Base-by-base conservation (phyloP, 2,797 vertebrate species). In the Novumbra hubbsi region DNA sequence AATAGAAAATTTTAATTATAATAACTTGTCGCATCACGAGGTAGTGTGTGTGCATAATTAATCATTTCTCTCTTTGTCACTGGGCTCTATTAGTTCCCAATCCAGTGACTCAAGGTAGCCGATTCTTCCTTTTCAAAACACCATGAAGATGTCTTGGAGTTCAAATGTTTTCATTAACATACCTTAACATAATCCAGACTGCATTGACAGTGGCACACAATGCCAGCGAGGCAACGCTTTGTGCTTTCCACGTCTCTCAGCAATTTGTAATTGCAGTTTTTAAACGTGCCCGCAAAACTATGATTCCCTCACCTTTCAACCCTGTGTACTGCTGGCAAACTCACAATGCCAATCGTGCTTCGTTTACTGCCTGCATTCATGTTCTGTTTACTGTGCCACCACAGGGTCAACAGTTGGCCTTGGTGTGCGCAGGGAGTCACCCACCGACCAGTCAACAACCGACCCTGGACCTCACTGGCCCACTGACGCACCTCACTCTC, bases 21-120 rank as follows among this genome's bases (percentile, higher is more conserved):
- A 34, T 34, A 34, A 34, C 32, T 34, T 34, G 32, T 34, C n/a
- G n/a, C n/a, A n/a, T n/a, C n/a, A n/a, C 21, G 49, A 28, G 68
- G 21, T 34, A 21, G 66, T 68, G 66, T 45, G 66, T 69, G 38
- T 71, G 69, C 5, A 38, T 38, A 38, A 6, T n/a, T 55, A n/a
- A 7, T 55, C 50, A n/a, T 55, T 19, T 55, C 50, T 55, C 16
- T 2, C 16, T 55, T 52, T 55, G n/a, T 55, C 50, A 55, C 50
- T 55, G 50, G 50, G 50, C 50, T 55, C 17, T 55, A 19, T 55
- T 38, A 7, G 52, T 21, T 16, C 15, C n/a, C 9, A 38, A 38
- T 55, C 52, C n/a, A 55, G 19, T 21, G n/a, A 21, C n/a, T 55
- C 7, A 21, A 55, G 52, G 52, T 21, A n/a, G 34, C 34, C 34